A percentile compares a stretch with the other conserved stretches of the same genome.
Evolutionary conservation across 53 echinoderm and acorn worm genomes (phyloP).

Genomic region (Mesocentrotus franciscanus): DNA sequence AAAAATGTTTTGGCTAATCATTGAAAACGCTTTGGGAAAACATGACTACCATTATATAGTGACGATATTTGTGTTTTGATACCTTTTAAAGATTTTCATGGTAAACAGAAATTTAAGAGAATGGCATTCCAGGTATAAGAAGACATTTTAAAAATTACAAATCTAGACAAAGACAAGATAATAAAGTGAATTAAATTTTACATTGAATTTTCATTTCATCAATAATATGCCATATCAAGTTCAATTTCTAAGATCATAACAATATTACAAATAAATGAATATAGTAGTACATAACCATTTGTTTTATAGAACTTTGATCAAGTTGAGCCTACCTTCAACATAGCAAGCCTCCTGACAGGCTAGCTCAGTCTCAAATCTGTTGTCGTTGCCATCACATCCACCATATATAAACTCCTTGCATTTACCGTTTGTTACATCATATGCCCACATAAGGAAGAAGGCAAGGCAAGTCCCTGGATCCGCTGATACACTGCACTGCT

Average conservation of each 20-base stretch:
- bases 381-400: constrained; percentile 66
- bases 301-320: not conserved
- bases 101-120: no score
- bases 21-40: no score
- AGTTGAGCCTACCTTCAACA: constrained; percentile 60
- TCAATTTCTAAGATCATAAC: not conserved
- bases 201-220: no score
- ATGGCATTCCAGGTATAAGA: no score
- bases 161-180: no score
- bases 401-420: constrained; percentile 68
- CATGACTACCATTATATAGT: no score
- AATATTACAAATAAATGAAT: not conserved
- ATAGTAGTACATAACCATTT: no score
- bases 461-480: constrained; percentile 36
- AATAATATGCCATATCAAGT: not conserved
- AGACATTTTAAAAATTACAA: no score
- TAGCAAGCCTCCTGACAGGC: constrained; percentile 71
- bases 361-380: constrained; percentile 72
- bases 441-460: constrained; percentile 52
- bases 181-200: no score
- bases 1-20: no score
- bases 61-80: no score
- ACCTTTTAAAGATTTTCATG: no score
- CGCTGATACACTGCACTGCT: constrained; percentile 48
- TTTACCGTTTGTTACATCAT: constrained; percentile 38